Evolutionary conservation across 2,888 invertebrate species (phyloP).

Genomic region (Eristalis tenax): DNA sequence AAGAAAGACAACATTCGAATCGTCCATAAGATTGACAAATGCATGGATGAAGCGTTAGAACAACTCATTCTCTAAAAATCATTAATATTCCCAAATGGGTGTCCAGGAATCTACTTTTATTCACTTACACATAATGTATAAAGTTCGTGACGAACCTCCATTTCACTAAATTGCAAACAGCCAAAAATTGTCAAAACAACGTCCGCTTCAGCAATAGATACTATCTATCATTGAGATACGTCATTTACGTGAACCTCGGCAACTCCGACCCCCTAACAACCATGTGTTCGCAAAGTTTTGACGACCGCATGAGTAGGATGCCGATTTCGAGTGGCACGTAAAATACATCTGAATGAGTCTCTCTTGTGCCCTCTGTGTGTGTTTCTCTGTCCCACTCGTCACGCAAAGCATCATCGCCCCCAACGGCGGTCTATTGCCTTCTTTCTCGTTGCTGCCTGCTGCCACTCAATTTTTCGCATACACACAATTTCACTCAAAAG

Average conservation of each 20-base stretch:
- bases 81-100: too few relatives aligned
- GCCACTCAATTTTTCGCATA: conserved; percentile 46
- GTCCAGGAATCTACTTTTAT: too few relatives aligned
- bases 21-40: too few relatives aligned
- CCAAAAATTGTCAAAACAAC: too few relatives aligned
- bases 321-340: conserved; percentile 15
- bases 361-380: background rate
- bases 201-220: background rate
- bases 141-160: too few relatives aligned
- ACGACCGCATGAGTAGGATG: conserved; percentile 1
- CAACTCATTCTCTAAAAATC: too few relatives aligned
- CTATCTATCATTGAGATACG: background rate
- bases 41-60: too few relatives aligned
- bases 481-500: conserved; percentile 63
- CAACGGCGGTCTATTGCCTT: conserved; percentile 18
- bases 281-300: conserved; percentile 46
- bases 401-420: background rate
- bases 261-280: conserved; percentile 2
- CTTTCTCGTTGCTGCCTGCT: conserved; percentile 14
- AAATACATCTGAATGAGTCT: conserved; percentile 38
- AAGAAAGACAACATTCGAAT: too few relatives aligned
- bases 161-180: too few relatives aligned
- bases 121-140: too few relatives aligned
- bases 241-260: background rate
- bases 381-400: conserved; percentile 9